These are phyloP conservation scores for Protomyctophum bolini DNA, from an alignment of 2,113 vertebrate species.

Conservation along the genomic window DNA sequence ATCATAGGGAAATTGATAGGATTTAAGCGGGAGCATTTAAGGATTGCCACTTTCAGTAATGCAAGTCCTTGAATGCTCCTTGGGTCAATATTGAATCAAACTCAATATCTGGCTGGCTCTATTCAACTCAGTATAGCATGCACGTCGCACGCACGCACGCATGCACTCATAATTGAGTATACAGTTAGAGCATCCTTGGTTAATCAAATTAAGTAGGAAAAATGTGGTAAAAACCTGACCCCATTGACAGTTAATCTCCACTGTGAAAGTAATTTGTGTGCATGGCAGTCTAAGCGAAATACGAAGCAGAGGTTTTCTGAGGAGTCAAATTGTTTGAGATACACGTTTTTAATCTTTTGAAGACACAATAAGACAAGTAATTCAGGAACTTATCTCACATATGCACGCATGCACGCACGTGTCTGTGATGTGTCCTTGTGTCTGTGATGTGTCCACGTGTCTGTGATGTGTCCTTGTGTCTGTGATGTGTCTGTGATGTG, in stretches of 20 bases:
- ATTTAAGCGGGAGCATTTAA: background rate
- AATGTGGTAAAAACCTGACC: background rate
- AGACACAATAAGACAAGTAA: background rate
- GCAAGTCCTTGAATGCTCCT: background rate
- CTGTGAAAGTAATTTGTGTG: background rate
- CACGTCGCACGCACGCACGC: background rate
- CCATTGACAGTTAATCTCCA: background rate
- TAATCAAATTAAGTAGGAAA: background rate
- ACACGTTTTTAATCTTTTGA: conserved; percentile 4
- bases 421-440: too few species aligned
- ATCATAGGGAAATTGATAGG: background rate
- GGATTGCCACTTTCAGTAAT: background rate
- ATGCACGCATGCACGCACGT: too few species aligned
- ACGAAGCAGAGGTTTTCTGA: background rate
- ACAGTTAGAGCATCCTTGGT: too few species aligned
- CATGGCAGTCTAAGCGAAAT: background rate
- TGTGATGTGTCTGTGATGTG: too few species aligned
- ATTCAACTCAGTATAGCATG: conserved; percentile 10
- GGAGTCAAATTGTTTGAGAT: background rate
- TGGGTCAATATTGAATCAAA: conserved; percentile 15
- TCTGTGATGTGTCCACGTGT: too few species aligned
- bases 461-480: too few species aligned
- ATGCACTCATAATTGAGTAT: background rate
- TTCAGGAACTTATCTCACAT: background rate
- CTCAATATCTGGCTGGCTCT: background rate